These are phyloP conservation scores for Listrodromus nycthemerus DNA, from an alignment of 2,888 invertebrate genomes.

Conservation along the genomic window DNA sequence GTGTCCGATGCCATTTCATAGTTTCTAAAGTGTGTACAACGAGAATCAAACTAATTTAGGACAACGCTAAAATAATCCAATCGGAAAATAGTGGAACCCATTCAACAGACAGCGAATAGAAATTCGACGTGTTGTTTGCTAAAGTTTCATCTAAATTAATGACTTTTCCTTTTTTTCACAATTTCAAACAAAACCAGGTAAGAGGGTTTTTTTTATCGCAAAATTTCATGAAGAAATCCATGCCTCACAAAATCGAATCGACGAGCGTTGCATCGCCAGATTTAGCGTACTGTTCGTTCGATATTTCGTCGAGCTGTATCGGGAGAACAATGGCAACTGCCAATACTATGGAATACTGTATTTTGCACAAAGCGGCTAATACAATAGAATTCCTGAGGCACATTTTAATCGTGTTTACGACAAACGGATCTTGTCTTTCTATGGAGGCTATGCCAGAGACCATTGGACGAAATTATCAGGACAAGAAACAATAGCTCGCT, in stretches of 20 bases:
- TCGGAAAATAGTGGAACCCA: background rate
- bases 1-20: constrained; percentile 15
- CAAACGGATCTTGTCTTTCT: constrained; percentile 32
- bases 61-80: background rate
- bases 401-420: constrained; percentile 36
- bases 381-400: constrained; percentile 52
- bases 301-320: background rate
- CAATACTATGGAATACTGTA: background rate
- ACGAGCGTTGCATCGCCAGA: background rate
- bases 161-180: background rate
- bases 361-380: background rate
- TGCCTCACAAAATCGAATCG: background rate
- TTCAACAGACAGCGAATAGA: background rate
- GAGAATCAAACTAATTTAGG: constrained; percentile 14
- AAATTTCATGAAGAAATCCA: background rate
- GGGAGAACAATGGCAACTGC: constrained; percentile 18
- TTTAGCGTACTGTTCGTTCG: background rate
- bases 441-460: constrained; percentile 12
- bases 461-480: constrained; percentile 42
- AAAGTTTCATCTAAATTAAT: background rate
- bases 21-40: background rate
- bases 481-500: constrained; percentile 43
- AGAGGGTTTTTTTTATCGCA: background rate
- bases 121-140: background rate
- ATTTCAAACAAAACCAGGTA: background rate